Percentiles rank a stretch among this genome's conserved stretches.
These are phyloP conservation scores for Penaeus monodon DNA, from an alignment of 2,888 invertebrate genomes.

Conservation along the genomic window DNA sequence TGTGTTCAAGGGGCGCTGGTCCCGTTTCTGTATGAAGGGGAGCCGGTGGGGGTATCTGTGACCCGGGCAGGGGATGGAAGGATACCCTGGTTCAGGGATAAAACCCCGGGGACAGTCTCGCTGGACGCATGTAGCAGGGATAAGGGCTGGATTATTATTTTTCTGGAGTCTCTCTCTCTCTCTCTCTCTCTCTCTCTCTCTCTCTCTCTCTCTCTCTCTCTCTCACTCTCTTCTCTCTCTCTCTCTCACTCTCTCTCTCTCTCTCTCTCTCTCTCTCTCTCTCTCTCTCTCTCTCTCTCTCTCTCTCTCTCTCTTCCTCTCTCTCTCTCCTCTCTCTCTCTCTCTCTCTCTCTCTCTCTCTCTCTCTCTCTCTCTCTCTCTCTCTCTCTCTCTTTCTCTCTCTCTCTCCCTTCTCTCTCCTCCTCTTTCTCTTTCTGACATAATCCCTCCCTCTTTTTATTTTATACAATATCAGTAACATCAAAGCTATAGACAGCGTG, in stretches of 20 bases:
- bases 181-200: not conserved
- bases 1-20: not conserved
- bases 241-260: too few relatives aligned
- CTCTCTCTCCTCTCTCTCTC: constrained; percentile 9
- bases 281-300: too few relatives aligned
- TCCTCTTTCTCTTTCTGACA: not conserved
- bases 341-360: not conserved
- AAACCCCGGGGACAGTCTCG: too few relatives aligned
- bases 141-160: too few relatives aligned
- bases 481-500: too few relatives aligned
- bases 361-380: not conserved
- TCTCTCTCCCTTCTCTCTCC: not conserved
- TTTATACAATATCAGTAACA: too few relatives aligned
- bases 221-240: too few relatives aligned
- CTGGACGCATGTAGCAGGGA: too few relatives aligned
- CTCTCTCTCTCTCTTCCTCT: constrained; percentile 1
- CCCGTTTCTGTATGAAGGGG: not conserved
- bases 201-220: too few relatives aligned
- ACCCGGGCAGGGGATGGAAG: not conserved
- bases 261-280: too few relatives aligned
- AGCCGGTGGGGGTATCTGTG: not conserved
- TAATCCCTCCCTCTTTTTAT: too few relatives aligned
- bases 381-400: not conserved
- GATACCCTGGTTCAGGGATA: too few relatives aligned
- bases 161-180: not conserved